Base-by-base conservation (phyloP, 2,888 invertebrate species). In the Cybosia mesomella region DNA sequence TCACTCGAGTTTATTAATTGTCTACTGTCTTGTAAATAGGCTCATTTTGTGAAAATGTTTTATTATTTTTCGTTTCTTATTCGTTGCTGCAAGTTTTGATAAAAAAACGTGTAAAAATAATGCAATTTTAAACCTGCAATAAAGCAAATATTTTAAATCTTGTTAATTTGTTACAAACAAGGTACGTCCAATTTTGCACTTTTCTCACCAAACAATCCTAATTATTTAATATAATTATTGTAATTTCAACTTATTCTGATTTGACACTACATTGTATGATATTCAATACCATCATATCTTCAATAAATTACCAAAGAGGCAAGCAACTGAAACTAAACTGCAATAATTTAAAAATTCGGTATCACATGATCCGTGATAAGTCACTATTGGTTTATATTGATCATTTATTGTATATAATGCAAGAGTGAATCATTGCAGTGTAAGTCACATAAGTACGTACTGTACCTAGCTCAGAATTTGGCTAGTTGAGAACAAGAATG, bases 181-280 rank as follows among this genome's bases (percentile, higher is more conserved):
- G 55, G 22, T 54, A 39, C 13, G 8, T 54, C 63, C 61, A 55
- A 61, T 61, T 60, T 62, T 67, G 49, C 62, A 62, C 67, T 67
- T 62, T 32, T 28, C 39, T 18, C 59, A 22, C 13, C n/a, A 13
- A 63, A 63, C 15, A 36, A 34, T 13, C 8, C n/a, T 18, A 15
- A 24, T 39, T n/a, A n/a, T n/a, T n/a, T n/a, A n/a, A n/a, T n/a
- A n/a, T n/a, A n/a, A n/a, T n/a, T 36, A 55, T 57, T 64, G 36
- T 64, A 24, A 55, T 64, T 39, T 36, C 57, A 39, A n/a, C 24
- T 61, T 55, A 59, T 55, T 60, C 61, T 61, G 36, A 49, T 53
- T 61, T 64, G 54, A 24, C 39, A 55, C 39, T 57, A 68, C 22
- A 58, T 58, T 24, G 18, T 39, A 57, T 64, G 0, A 39, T 55